These are phyloP conservation scores for Drosophila formosana DNA, from an alignment of 2,888 invertebrate species.

Conservation along the genomic window DNA sequence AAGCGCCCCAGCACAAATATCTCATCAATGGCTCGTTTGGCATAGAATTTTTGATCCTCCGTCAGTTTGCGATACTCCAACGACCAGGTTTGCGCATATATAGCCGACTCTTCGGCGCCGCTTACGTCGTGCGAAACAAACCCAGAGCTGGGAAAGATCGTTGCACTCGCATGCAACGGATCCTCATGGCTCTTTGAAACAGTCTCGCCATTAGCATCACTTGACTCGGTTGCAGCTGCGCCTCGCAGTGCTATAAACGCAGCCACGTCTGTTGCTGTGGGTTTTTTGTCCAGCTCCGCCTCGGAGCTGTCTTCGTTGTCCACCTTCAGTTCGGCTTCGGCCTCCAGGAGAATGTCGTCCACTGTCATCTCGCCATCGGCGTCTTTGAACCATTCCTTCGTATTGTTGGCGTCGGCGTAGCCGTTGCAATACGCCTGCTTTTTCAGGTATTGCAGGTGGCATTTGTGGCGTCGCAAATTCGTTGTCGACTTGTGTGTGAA, in stretches of 20 bases:
- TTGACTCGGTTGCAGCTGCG: constrained; percentile 8
- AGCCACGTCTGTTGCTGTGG: constrained; percentile 50
- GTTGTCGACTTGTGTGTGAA: constrained; percentile 69
- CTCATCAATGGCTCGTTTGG: constrained; percentile 69
- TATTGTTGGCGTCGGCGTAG: constrained; percentile 31
- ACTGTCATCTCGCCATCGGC: constrained; percentile 48
- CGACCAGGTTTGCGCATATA: constrained; percentile 69
- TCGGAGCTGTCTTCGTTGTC: constrained; percentile 43
- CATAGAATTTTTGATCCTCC: constrained; percentile 69
- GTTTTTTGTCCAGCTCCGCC: constrained; percentile 49
- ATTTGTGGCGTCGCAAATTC: constrained; percentile 62
- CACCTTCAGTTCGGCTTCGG: constrained; percentile 42
- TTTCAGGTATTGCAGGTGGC: constrained; percentile 64
- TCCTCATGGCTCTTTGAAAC: constrained; percentile 23
- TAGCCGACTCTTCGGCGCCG: constrained; percentile 57
- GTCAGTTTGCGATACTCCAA: constrained; percentile 68
- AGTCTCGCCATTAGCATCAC: constrained; percentile 8
- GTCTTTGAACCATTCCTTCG: constrained; percentile 48
- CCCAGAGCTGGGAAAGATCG: constrained; percentile 10
- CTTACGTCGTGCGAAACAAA: constrained; percentile 49
- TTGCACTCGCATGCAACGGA: constrained; percentile 9
- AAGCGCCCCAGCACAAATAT: constrained; percentile 67
- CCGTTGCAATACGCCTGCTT: constrained; percentile 44
- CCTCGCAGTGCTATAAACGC: constrained; percentile 46
- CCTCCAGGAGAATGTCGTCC: constrained; percentile 28